Evolutionary conservation across 1,140 invertebrate genomes (phyloP), one percentile per base, ranked within the genome.

Genomic region (Mamestra configurata): DNA sequence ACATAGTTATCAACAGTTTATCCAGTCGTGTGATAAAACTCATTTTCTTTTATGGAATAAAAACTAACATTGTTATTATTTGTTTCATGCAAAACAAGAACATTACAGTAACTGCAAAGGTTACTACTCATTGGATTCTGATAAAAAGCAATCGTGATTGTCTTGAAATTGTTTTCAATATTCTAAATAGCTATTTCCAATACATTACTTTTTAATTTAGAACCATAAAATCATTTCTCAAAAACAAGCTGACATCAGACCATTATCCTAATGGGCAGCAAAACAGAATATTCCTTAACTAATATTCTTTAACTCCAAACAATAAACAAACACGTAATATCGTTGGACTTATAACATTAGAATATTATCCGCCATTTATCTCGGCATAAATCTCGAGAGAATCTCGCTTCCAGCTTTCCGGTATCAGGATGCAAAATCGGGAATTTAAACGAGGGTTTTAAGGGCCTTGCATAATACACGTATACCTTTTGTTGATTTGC

Each of bases 281-380:
- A 11, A 49, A 10, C 20, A 22, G n/a, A 68, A 24, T 46, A 49
- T n/a, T n/a, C n/a, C 43, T 27, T 20, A 8, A 70, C n/a, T n/a
- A n/a, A n/a, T n/a, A n/a, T n/a, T n/a, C n/a, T n/a, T n/a, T n/a
- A 46, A 37, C 66, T 27, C 20, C 40, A 8, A 7, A 15, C 22
- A 46, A 70, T 70, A 46, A 49, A 70, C 40, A 70, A 46, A 49
- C 66, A 46, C 11, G 66, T 37, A 46, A 43, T 64, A 70, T 35
- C 11, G 40, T 27, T 20, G 22, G 66, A 46, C 11, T 70, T 70
- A 70, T 27, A 70, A 24, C 66, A 70, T 70, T 70, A 70, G 40
- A 49, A 70, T 70, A 70, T 70, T 64, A 37, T 70, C 66, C 40
- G 66, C 66, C 66, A 70, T 70, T 70, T 70, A 70, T 70, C 66